A percentile compares a stretch with the other conserved stretches of the same genome.
Evolutionary conservation across 2,888 invertebrate species (phyloP).

Genomic region (Lordiphosa fenestrarum): DNA sequence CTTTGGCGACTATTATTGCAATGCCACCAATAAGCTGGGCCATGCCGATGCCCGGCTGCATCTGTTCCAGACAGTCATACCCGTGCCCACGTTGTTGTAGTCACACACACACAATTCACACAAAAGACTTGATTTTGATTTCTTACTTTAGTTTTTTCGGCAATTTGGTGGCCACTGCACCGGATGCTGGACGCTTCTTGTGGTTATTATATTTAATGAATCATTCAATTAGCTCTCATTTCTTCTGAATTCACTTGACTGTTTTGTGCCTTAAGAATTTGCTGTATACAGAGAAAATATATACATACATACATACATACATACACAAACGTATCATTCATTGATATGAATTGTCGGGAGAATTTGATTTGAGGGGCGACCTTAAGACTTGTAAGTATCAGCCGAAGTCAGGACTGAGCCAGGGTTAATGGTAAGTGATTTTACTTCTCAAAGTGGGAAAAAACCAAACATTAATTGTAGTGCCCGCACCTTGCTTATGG

Average conservation of each 20-base stretch:
- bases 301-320: conserved; percentile 24
- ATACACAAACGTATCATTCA: conserved; percentile 18
- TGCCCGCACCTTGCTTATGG: no score
- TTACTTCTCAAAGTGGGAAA: no score
- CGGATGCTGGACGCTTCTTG: conserved; percentile 50
- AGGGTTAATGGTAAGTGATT: no score
- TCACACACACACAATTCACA: conserved; percentile 22
- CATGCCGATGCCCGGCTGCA: conserved; percentile 77
- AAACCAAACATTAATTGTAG: no score
- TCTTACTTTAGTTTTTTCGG: conserved; percentile 51
- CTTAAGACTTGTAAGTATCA: conserved; percentile 3
- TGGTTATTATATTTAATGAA: conserved; percentile 66
- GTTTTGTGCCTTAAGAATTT: conserved; percentile 62
- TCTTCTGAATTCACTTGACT: conserved; percentile 53
- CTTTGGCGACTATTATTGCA: conserved; percentile 79
- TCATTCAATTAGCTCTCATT: conserved; percentile 77
- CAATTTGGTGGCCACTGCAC: conserved; percentile 46
- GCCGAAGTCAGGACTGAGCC: no score
- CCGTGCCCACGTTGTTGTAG: conserved; percentile 66
- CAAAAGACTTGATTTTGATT: conserved; percentile 57
- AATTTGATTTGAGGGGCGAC: background rate
- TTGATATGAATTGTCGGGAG: conserved; percentile 1
- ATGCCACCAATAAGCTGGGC: conserved; percentile 79
- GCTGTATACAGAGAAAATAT: conserved; percentile 38
- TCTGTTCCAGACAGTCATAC: conserved; percentile 77